Base-by-base conservation (phyloP, 2,888 invertebrate genomes). In the Lasioglossum morio region DNA sequence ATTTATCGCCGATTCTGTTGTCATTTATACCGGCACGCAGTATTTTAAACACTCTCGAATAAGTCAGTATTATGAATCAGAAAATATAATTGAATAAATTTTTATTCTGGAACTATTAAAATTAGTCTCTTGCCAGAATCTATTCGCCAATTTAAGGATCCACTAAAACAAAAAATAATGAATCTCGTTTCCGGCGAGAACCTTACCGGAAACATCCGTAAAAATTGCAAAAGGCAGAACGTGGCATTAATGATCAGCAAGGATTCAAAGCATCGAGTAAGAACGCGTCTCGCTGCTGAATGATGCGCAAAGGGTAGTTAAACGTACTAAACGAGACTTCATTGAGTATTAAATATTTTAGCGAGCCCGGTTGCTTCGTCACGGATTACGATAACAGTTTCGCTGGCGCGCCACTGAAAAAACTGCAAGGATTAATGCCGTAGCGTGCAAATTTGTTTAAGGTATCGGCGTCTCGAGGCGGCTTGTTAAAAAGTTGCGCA, bases 401-500 rank as follows among this genome's bases (percentile, higher is more conserved):
- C 7, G 27, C n/a, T n/a, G 14, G 43, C 34, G 2, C 4, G 53
- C 53, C 53, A 0, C 53, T 53, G 10, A n/a, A n/a, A 48, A 12
- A 30, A 60, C 16, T 43, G 34, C 7, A 16, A 10, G 23, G 48
- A 72, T 40, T 37, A 72, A 79, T 48, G 27, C 27, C 7, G n/a
- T 0, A n/a, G 27, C 16, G 19, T 5, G 30, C 19, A 46, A 83
- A 83, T 63, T 82, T 37, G 75, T 53, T 48, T 37, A 48, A 63
- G 23, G n/a, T 53, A 63, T 82, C 53, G 27, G 30, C 23, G 7
- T 72, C 53, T n/a, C 23, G 37, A n/a, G 27, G 63, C 40, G 34
- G 30, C 48, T 46, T 40, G 63, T 79, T 82, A 16, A 23, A 79
- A 69, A 74, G 34, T 46, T 70, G 70, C n/a, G 48, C 19, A 48